Evolutionary conservation across 2,113 vertebrate species (phyloP), one percentile per base, ranked within the genome.

Genomic region (Polyodon spathula): DNA sequence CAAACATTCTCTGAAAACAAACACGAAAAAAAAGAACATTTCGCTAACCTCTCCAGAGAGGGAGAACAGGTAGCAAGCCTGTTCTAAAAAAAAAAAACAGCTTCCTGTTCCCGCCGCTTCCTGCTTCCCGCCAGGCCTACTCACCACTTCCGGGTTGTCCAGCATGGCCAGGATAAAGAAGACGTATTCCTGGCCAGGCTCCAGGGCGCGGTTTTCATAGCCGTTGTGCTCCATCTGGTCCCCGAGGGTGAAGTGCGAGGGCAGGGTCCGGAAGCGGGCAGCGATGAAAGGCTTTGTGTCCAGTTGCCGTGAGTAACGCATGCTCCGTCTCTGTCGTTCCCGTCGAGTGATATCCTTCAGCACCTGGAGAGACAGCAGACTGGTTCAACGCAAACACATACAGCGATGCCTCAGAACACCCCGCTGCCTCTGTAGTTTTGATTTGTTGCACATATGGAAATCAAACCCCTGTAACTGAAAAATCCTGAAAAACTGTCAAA

Each of bases 131-230:
- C n/a, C 51, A 9, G 0, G 7, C 4, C 4, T 15, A 81, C 92
- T 91, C 54, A 99, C 96, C 0, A 90, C 86, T 10, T 89, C 79
- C 0, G 83, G 86, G 15, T 85, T 79, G 68, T 92, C 93, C 37
- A 99, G 85, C 71, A 92, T 92, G 0, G 92, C 96, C 57, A 99
- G 79, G 69, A 99, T 80, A 56, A 97, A 99, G 70, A 98, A 81
- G 38, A 95, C 90, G 0, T 99, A 98, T 61, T 88, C 89, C 77
- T 96, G 92, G 50, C 91, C 92, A 0, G 92, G 83, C 67, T 96
- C 93, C 54, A 99, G 83, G 60, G 86, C 82, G 39, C 86, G 86
- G 83, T 95, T 97, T 78, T 95, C 92, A 0, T 93, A 98, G 77
- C 86, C 90, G 12, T 90, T 90, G 1, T 93, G 90, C 42, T 84